Evolutionary conservation across 2,113 vertebrate species (phyloP).

Genomic region (mouse (Mus musculus)): DNA sequence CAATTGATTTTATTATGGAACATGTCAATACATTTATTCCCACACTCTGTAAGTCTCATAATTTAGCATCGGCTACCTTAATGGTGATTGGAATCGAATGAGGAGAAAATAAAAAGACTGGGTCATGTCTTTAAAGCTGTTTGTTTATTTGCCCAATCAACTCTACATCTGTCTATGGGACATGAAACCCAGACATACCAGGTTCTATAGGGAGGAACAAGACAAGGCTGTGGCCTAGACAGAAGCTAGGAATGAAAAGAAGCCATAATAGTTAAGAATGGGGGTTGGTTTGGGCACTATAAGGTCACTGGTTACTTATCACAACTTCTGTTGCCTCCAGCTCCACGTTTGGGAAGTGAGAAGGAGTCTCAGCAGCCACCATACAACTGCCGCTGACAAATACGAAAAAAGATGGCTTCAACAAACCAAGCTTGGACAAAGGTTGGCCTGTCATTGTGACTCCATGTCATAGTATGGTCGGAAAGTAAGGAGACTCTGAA

Average conservation of each 20-base stretch:
- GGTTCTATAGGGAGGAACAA: background rate
- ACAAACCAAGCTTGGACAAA: background rate
- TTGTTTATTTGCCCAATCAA: constrained; percentile 27
- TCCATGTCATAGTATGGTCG: background rate
- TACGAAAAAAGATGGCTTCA: background rate
- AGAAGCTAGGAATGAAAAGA: background rate
- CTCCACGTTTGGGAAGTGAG: background rate
- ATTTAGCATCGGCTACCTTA: background rate
- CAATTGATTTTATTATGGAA: background rate
- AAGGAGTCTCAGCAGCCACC: background rate
- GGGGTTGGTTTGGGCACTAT: too few species aligned
- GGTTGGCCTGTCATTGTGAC: background rate
- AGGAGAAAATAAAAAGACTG: constrained; percentile 18
- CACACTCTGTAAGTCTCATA: background rate
- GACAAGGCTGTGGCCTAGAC: background rate
- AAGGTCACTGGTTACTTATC: background rate
- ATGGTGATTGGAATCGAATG: background rate
- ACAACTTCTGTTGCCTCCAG: background rate
- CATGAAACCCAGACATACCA: background rate
- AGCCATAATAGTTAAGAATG: fast-evolving
- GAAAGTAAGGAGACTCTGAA: background rate
- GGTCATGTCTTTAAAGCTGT: background rate
- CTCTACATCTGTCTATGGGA: constrained; percentile 7
- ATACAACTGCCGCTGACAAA: background rate
- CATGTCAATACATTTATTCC: background rate